Evolutionary conservation across 1,140 invertebrate species (phyloP), one percentile per base, ranked within the genome.

Genomic region (Panulirus ornatus): DNA sequence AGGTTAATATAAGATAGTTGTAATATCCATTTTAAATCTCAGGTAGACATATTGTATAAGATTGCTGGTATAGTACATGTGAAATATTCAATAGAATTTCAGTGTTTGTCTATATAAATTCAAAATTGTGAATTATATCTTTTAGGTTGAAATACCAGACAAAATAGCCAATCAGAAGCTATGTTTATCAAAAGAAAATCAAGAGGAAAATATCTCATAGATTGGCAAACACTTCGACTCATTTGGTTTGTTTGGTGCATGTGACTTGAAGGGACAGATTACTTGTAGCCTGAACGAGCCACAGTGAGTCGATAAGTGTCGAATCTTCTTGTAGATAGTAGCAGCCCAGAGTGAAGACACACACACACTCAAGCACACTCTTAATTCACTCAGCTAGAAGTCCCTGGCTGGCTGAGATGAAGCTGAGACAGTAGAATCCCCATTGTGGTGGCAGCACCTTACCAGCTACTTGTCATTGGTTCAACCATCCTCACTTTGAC

Each of bases 401-500:
- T 66, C 22, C n/a, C n/a, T 66, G 58, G 58, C 58, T 66, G 58
- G 58, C n/a, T 66, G 58, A 66, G 58, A 58, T 22, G 22, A 58
- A 66, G 58, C n/a, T 30, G 16, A 27, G 22, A 66, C 58, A 66
- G 3, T 66, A 66, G 58, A 27, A 27, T 66, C n/a, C 27, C n/a
- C 58, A 2, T 22, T 6, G 58, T 66, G 58, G n/a, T 30, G 58
- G 58, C 30, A 66, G 58, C n/a, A 30, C 27, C 58, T 9, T 30
- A 30, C 5, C 58, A 66, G 58, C 58, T 66, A 66, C 58, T 66
- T 66, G 6, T 66, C 58, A 30, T 27, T 66, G n/a, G 58, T 27
- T 66, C 22, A 30, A 66, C 58, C 58, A 5, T 66, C 75, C 75
- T 78, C 40, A 44, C 44, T 78, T 78, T 78, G 40, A 78, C 40